These are phyloP conservation scores for Xylocampa areola DNA, from an alignment of 2,888 invertebrate species.

Conservation along the genomic window DNA sequence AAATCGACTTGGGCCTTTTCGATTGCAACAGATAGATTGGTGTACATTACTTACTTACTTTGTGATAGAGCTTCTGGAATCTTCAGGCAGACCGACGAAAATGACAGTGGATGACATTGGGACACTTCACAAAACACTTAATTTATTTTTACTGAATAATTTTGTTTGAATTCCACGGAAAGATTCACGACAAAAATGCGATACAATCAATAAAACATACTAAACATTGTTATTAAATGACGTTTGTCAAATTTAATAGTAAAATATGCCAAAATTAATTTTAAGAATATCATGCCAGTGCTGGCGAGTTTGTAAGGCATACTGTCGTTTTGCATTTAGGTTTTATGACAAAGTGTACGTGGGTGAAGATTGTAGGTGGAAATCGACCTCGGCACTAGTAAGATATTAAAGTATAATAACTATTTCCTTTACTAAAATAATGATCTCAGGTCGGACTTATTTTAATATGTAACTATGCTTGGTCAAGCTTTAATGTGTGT, in stretches of 20 bases:
- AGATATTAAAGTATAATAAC: constrained; percentile 67
- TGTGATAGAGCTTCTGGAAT: constrained; percentile 91
- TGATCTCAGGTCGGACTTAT: constrained; percentile 51
- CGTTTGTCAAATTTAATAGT: constrained; percentile 57
- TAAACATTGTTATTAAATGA: constrained; percentile 38
- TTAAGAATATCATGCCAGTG: constrained; percentile 72
- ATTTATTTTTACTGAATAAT: constrained; percentile 61
- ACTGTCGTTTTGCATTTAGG: constrained; percentile 73
- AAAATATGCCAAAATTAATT: constrained; percentile 29
- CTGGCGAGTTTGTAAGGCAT: constrained; percentile 67
- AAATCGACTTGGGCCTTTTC: not conserved
- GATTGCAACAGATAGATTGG: not conserved
- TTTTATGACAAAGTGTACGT: constrained; percentile 78
- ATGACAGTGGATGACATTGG: constrained; percentile 91
- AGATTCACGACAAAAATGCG: constrained; percentile 39
- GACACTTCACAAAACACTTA: constrained; percentile 63
- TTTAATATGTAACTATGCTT: too few species aligned
- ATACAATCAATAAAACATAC: constrained; percentile 41
- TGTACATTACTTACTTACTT: constrained; percentile 71
- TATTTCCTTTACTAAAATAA: constrained; percentile 65
- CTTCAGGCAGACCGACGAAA: constrained; percentile 89
- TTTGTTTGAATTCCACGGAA: constrained; percentile 53
- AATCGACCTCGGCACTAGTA: constrained; percentile 64
- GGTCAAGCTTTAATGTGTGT: too few species aligned
- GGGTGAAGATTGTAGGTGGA: constrained; percentile 80